Evolutionary conservation across 1,140 invertebrate species (phyloP).

Genomic region (Solenopsis invicta): DNA sequence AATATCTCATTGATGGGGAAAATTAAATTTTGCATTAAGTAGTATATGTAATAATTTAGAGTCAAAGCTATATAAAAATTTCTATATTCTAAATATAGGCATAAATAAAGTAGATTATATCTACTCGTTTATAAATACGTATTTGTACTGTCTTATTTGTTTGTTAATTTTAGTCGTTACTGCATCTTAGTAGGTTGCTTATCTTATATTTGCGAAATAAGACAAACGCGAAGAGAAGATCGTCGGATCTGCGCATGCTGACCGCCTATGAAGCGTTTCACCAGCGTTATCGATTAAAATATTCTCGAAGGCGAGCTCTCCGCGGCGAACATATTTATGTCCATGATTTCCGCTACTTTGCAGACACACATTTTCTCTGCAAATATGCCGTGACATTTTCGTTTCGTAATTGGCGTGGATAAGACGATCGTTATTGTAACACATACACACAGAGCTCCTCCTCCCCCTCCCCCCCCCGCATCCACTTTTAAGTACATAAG

Average conservation of each 20-base stretch:
- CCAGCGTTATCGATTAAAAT: conserved; percentile 56
- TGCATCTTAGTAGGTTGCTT: neutral
- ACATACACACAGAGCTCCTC: too few species aligned
- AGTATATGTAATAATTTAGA: neutral
- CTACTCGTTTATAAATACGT: neutral
- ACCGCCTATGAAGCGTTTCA: conserved; percentile 10
- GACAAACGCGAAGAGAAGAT: neutral
- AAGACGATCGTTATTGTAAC: neutral
- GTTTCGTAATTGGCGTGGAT: neutral
- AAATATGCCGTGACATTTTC: conserved; percentile 26
- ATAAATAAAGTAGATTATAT: neutral
- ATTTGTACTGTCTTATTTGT: neutral
- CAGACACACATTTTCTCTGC: conserved; percentile 35
- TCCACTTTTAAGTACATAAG: neutral
- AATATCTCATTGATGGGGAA: neutral
- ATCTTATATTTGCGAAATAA: conserved; percentile 15
- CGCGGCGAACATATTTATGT: conserved; percentile 32
- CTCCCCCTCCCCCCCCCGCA: too few species aligned
- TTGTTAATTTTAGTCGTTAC: conserved; percentile 2
- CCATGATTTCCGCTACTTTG: conserved; percentile 33
- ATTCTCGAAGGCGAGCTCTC: conserved; percentile 19
- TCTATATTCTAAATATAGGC: neutral
- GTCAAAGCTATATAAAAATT: neutral
- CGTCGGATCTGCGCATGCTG: conserved; percentile 34
- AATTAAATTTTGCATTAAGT: neutral